Conservation (phyloP, 2,888 invertebrate genomes). For the Epinotia demarniana region DNA sequence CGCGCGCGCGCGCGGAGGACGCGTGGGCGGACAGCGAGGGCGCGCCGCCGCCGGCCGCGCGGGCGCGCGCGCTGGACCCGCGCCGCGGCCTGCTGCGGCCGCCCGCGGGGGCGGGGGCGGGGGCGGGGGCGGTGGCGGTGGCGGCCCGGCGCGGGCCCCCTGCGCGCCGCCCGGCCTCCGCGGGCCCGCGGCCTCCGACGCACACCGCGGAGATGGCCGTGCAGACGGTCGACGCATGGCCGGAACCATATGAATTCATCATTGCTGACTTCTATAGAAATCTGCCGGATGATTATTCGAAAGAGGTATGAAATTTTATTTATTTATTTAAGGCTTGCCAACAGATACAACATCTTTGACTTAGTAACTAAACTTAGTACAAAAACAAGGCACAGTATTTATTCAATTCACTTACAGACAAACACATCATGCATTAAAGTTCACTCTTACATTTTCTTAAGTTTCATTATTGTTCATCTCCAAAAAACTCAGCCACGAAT, state of each 20-base stretch:
- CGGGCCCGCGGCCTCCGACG: conserved; percentile 6
- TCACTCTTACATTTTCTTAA: no score
- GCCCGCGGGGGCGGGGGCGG: conserved; percentile 46
- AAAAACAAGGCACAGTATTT: no score
- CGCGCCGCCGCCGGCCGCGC: conserved; percentile 49
- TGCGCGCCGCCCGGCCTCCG: conserved; percentile 43
- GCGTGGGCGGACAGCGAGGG: conserved; percentile 51
- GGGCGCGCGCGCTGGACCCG: conserved; percentile 44
- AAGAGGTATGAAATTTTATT: conserved; percentile 54
- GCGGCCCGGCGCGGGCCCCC: conserved; percentile 44
- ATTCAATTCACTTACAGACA: no score
- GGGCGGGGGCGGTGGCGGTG: conserved; percentile 45
- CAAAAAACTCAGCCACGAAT: no score
- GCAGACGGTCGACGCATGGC: conserved; percentile 90
- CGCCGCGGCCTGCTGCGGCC: conserved; percentile 46
- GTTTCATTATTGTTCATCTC: no score
- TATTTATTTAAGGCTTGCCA: not conserved
- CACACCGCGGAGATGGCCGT: conserved; percentile 54
- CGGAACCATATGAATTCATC: conserved; percentile 90
- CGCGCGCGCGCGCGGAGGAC: conserved; percentile 54
- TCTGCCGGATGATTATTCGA: conserved; percentile 61
- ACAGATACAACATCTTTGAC: no score
- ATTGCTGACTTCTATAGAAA: conserved; percentile 87
- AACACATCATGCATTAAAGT: no score
- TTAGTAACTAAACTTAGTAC: no score